A percentile compares a stretch with the other conserved stretches of the same genome.
Evolutionary conservation across 1,140 invertebrate species (phyloP).

Genomic region (Pectinophora gossypiella): DNA sequence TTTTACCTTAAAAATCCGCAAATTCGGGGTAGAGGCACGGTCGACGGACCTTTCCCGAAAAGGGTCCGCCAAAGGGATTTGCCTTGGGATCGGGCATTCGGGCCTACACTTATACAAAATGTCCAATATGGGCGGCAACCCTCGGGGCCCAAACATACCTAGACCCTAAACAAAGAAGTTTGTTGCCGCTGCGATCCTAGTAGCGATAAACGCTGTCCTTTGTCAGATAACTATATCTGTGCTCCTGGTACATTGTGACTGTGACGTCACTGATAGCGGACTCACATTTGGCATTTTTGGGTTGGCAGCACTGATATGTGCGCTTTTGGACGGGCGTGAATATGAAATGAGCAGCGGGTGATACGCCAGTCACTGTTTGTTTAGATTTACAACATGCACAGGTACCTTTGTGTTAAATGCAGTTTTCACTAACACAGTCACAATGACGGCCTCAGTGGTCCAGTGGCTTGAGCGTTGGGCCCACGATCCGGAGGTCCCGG

Average conservation of each 20-base stretch:
- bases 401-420: too few species aligned
- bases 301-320: too few species aligned
- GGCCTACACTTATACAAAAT: constrained; percentile 73
- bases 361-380: too few species aligned
- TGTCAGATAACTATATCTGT: neutral
- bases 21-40: constrained; percentile 59
- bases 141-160: constrained; percentile 53
- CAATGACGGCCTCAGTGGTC: too few species aligned
- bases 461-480: too few species aligned
- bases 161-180: constrained; percentile 67
- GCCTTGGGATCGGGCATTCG: constrained; percentile 54
- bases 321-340: too few species aligned
- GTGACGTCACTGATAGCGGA: neutral
- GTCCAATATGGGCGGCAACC: constrained; percentile 64
- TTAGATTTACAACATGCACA: too few species aligned
- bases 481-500: too few species aligned
- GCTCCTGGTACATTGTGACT: neutral
- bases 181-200: constrained; percentile 44
- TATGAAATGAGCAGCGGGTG: too few species aligned
- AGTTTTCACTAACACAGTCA: too few species aligned
- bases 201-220: constrained; percentile 18
- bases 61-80: constrained; percentile 69
- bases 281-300: neutral
- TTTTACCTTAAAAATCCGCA: constrained; percentile 74
- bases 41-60: constrained; percentile 48